A percentile compares a stretch with the other conserved stretches of the same genome.
These are phyloP conservation scores for Littorina saxatilis DNA, from an alignment of 1,140 invertebrate species.

Conservation along the genomic window DNA sequence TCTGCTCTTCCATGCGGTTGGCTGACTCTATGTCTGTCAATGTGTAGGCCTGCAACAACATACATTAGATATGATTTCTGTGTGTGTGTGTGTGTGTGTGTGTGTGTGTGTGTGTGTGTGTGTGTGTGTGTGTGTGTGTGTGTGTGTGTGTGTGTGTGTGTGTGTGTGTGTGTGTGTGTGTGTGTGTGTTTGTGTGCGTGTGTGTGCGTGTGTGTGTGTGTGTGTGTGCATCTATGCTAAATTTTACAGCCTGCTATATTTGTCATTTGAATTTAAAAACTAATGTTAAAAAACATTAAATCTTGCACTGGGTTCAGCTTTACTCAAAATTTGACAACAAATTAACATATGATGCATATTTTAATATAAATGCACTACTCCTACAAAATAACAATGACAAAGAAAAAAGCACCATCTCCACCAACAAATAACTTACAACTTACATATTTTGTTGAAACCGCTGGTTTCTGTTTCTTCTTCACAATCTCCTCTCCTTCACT, in stretches of 20 bases:
- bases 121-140: no score
- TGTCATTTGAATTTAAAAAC: neutral
- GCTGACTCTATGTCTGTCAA: constrained; percentile 66
- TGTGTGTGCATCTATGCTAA: neutral
- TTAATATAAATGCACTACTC: neutral
- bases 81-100: no score
- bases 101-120: no score
- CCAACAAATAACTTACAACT: neutral
- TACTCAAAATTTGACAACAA: no score
- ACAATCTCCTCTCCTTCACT: constrained; percentile 46
- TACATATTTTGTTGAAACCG: constrained; percentile 68
- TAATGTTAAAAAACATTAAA: neutral
- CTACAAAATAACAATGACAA: neutral
- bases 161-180: no score
- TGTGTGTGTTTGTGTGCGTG: neutral
- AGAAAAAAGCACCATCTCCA: neutral
- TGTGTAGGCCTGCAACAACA: constrained; percentile 51
- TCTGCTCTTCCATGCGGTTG: constrained; percentile 70
- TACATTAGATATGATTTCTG: no score
- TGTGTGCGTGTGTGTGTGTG: neutral
- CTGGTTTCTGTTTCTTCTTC: constrained; percentile 53
- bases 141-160: no score
- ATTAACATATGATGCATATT: neutral
- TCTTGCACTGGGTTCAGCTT: no score
- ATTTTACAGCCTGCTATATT: neutral